Percentiles rank a stretch among this genome's conserved stretches.
Conservation (phyloP, 35 echinoderm and acorn worm genomes). For the Heliocidaris tuberculata region DNA sequence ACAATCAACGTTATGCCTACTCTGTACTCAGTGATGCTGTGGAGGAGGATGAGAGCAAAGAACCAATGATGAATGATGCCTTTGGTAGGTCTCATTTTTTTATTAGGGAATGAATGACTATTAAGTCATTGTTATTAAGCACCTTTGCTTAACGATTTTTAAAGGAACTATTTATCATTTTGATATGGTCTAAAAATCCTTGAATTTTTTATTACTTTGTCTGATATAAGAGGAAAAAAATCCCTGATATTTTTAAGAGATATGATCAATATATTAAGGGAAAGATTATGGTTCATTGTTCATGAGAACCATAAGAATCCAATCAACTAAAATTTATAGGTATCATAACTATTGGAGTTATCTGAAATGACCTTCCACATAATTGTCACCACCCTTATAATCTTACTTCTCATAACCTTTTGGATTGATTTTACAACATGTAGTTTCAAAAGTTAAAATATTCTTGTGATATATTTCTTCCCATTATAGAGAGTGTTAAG, state of each 20-base stretch:
- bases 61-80: conserved; percentile 90
- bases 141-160: background rate
- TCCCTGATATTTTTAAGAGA: too few species aligned
- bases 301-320: too few species aligned
- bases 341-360: too few species aligned
- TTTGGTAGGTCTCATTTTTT: conserved; percentile 67
- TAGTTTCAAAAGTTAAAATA: background rate
- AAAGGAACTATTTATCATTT: background rate
- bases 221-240: too few species aligned
- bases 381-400: too few species aligned
- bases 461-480: background rate
- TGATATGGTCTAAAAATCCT: too few species aligned
- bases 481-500: conserved; percentile 72
- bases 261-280: too few species aligned
- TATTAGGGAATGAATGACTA: background rate
- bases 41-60: conserved; percentile 80
- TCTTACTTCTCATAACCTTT: background rate
- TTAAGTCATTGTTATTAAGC: background rate
- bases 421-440: background rate
- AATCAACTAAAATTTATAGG: too few species aligned
- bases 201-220: too few species aligned
- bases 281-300: too few species aligned
- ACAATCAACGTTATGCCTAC: conserved; percentile 96
- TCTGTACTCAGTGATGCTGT: conserved; percentile 74
- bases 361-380: too few species aligned